Evolutionary conservation across 2,797 vertebrate species (phyloP).

Genomic region (Eupleurogrammus muticus): DNA sequence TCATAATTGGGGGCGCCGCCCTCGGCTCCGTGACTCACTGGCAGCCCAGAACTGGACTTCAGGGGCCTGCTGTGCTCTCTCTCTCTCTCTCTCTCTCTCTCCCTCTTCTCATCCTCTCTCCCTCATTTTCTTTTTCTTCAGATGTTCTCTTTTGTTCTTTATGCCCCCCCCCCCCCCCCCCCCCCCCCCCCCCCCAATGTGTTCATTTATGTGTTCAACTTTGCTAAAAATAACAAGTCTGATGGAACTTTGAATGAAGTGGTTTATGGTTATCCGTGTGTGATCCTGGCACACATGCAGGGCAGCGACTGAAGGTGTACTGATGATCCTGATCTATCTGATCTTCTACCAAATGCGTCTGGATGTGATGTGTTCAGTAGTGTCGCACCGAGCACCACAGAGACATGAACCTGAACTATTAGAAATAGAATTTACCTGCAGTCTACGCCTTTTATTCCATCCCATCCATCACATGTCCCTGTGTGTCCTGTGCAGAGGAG

Average conservation of each 20-base stretch:
- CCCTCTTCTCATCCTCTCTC: not conserved
- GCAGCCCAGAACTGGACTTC: constrained; percentile 40
- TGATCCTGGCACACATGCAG: constrained; percentile 26
- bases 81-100: constrained; percentile 6
- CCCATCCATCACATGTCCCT: not conserved
- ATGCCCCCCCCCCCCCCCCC: constrained; percentile 15
- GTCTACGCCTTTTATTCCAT: not conserved
- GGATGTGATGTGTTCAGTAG: constrained; percentile 6
- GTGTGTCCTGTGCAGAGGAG: not conserved
- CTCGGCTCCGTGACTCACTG: constrained; percentile 34
- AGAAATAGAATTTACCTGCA: not conserved
- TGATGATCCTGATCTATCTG: constrained; percentile 11
- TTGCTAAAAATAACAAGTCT: constrained; percentile 47
- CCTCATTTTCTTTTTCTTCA: constrained; percentile 47
- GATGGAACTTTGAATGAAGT: constrained; percentile 24
- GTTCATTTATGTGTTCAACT: constrained; percentile 49
- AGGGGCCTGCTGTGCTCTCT: constrained; percentile 43
- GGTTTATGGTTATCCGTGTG: constrained; percentile 5
- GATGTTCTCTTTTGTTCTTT: constrained; percentile 31
- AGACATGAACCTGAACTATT: not conserved
- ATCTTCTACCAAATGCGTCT: constrained; percentile 9
- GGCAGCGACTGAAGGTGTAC: constrained; percentile 20
- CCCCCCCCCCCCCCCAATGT: too few relatives aligned
- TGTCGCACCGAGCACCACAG: too few relatives aligned
- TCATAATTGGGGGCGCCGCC: constrained; percentile 31